Evolutionary conservation across 2,888 invertebrate genomes (phyloP), one percentile per base, ranked within the genome.

Genomic region (Tipula confusa): DNA sequence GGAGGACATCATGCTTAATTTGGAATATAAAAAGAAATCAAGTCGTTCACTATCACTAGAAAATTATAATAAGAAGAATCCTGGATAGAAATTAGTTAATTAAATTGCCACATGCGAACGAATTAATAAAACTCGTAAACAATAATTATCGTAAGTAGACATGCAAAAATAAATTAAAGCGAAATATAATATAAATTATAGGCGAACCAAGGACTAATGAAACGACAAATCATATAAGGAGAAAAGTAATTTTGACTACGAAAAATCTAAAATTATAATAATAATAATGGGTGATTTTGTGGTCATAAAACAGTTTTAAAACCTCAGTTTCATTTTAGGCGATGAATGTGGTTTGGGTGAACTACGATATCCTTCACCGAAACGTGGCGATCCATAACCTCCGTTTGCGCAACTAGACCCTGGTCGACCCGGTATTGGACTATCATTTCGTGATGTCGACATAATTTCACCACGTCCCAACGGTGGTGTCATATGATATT

Each of bases 241-340:
- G 18, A 64, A 24, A 64, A 48, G 5, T 24, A 38, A 24, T 9
- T 2, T 9, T 64, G 24, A 64, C 64, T 64, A 64, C 64, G 43
- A 11, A 43, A n/a, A 43, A 43, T 43, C n/a, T n/a, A 83, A 82
- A 79, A 84, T 11, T 13, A 82, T 79, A 84, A 83, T 29, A 84
- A 81, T n/a, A n/a, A n/a, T n/a, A 84, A 84, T 83, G 82, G 18
- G 64, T 64, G 64, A 64, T n/a, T 24, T n/a, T 9, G 28, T 84
- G 36, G 87, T 80, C 15, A 29, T 15, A 80, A 80, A 80, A 36
- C 36, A 82, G 6, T 33, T 36, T 28, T 3, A 18, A 90, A 87
- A 96, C 96, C 97, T 96, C 90, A 97, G 92, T 91, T 97, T 97
- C 94, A 97, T 95, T 92, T 97, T 97, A 85, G 97, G 97, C 87